phyloP scores from a whole-genome alignment of 2,888 invertebrate species.

The Falcaria lacertinaria region DNA sequence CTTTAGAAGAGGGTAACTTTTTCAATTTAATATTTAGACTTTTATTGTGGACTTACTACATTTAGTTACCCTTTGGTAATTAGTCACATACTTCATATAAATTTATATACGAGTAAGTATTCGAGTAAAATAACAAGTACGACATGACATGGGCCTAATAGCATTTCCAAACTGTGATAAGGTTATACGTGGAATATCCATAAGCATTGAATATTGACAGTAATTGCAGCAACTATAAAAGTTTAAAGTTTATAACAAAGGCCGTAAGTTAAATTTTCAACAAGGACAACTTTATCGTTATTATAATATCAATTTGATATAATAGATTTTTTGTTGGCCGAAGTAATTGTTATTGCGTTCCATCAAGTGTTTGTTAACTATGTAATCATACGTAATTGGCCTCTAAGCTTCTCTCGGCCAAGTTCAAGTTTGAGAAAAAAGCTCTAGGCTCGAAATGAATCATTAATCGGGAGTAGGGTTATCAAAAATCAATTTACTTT shows the following conservation, averaged over 20 bases:
- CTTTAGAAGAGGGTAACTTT: too few relatives aligned
- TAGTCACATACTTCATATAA: too few relatives aligned
- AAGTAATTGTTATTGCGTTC: background rate
- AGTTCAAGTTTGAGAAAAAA: conserved; percentile 53
- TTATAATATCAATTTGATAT: background rate
- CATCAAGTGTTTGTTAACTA: background rate
- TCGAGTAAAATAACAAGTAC: background rate
- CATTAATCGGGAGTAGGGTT: conserved; percentile 29
- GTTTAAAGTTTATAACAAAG: background rate
- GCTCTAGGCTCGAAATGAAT: conserved; percentile 30
- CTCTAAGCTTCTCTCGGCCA: conserved; percentile 41
- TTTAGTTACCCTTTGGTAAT: too few relatives aligned
- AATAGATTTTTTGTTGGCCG: background rate
- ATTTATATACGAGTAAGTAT: too few relatives aligned
- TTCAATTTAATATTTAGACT: too few relatives aligned
- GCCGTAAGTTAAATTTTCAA: background rate
- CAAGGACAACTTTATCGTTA: background rate
- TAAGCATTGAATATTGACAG: background rate
- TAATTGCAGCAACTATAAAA: background rate
- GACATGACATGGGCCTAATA: background rate
- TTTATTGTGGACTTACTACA: too few relatives aligned
- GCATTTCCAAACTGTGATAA: background rate
- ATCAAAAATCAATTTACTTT: background rate
- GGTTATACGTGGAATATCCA: background rate
- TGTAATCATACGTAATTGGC: conserved; percentile 24